phyloP scores from a whole-genome alignment of 2,797 vertebrate species.

The Taeniopygia guttata region DNA sequence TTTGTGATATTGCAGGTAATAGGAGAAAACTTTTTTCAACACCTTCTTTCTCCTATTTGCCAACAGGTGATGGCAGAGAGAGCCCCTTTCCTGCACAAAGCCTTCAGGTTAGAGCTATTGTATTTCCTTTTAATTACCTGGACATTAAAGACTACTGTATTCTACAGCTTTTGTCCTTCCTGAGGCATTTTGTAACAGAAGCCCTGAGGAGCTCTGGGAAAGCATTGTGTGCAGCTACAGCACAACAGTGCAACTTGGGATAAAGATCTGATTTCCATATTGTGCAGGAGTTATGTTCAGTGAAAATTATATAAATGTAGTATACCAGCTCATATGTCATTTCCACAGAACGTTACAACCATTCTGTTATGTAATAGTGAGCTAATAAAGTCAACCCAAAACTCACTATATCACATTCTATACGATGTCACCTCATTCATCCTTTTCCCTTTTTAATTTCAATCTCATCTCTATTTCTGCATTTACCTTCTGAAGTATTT shows the following conservation, averaged over 20 bases:
- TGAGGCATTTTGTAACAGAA: background rate
- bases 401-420: slow-evolving; percentile 58
- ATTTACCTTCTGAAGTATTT: slow-evolving; percentile 40
- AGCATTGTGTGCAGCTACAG: background rate
- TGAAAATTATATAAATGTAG: slow-evolving; percentile 66
- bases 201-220: background rate
- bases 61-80: slow-evolving; percentile 59
- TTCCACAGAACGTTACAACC: slow-evolving; percentile 59
- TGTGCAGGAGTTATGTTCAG: slow-evolving; percentile 65
- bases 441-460: slow-evolving; percentile 57
- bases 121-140: slow-evolving; percentile 17
- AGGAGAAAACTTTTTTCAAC: background rate
- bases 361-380: slow-evolving; percentile 68
- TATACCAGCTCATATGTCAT: slow-evolving; percentile 61
- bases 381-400: slow-evolving; percentile 68
- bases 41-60: background rate
- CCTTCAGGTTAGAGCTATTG: background rate
- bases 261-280: slow-evolving; percentile 37
- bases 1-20: background rate
- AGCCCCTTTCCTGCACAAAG: background rate
- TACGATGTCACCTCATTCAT: slow-evolving; percentile 60
- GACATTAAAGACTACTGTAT: background rate
- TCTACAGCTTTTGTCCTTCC: slow-evolving; percentile 5
- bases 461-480: slow-evolving; percentile 60
- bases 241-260: background rate